Base-by-base conservation (phyloP, 2,113 vertebrate genomes). In the Poeciliopsis turrubarensis region DNA sequence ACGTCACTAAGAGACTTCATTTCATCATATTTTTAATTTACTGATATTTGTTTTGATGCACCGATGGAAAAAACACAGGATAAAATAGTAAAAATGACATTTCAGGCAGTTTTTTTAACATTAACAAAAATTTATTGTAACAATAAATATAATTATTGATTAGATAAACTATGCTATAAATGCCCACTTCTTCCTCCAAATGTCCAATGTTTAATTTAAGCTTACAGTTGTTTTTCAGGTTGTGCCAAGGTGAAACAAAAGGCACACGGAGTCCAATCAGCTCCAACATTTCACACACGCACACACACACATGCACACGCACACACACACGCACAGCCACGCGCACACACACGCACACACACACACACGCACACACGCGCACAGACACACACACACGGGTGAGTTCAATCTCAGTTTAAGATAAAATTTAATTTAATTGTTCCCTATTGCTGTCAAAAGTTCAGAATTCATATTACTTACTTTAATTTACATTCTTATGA, bases 221-320 rank as follows among this genome's bases (percentile, higher is more conserved):
- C 37, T 37, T 30, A n/a, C 54, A 25, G 74, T 66, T 54, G 31
- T 77, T 60, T 83, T 31, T 66, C 32, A 73, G 62, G 76, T 65
- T 74, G 60, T 70, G 70, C 64, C 86, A 90, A 91, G 91, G 87
- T 91, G 89, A 91, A 80, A 85, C 66, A 69, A 65, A 78, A 85
- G 80, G 29, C 41, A 79, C 68, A 77, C 80, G 63, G 72, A 63
- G 29, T 84, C 82, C 84, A 87, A 87, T 74, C 69, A 73, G 63
- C 75, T 85, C 65, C 61, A 79, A 75, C 54, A 31, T 67, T 27
- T 65, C 32, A 25, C 6, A 6, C 44, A 29, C 39, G 27, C 72
- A 26, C n/a, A 66, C 47, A 30, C 30, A 2, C 39, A 29, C 6
- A 4, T 31, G 11, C 60, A 26, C 63, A 13, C 32, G 27, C 72